Evolutionary conservation across 2,797 vertebrate genomes (phyloP).

Genomic region (Ambastaia sidthimunki): DNA sequence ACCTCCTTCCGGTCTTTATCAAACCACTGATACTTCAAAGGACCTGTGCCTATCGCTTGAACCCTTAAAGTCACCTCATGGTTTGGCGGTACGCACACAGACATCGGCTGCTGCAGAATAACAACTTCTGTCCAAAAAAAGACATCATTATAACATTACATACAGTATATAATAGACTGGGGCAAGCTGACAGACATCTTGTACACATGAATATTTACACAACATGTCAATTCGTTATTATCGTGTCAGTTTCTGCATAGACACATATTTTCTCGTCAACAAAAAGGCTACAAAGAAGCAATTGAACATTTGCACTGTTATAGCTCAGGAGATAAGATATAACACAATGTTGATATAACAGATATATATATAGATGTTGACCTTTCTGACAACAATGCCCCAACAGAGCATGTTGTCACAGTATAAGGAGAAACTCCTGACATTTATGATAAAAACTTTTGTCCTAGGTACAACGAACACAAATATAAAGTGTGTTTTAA

Average conservation of each 20-base stretch:
- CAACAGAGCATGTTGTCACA: background rate
- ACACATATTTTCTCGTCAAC: background rate
- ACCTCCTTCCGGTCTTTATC: slow-evolving; percentile 74
- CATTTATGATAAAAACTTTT: background rate
- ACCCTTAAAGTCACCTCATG: slow-evolving; percentile 78
- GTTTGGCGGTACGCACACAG: slow-evolving; percentile 78
- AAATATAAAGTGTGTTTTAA: background rate
- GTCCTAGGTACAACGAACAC: background rate
- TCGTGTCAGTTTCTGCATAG: background rate
- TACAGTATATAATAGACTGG: too few species aligned
- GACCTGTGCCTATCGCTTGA: slow-evolving; percentile 72
- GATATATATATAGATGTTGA: background rate
- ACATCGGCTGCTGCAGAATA: slow-evolving; percentile 81
- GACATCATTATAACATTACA: background rate
- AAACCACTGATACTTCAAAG: slow-evolving; percentile 87
- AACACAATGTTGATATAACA: background rate
- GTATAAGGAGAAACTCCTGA: too few species aligned
- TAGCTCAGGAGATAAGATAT: background rate
- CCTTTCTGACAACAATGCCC: background rate
- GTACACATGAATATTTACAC: background rate
- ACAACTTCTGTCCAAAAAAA: slow-evolving; percentile 72
- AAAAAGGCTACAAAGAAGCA: background rate
- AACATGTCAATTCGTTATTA: too few species aligned
- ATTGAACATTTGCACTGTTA: background rate
- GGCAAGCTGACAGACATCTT: too few species aligned